These are phyloP conservation scores for Charadrius vociferus DNA, from an alignment of 2,113 vertebrate species.

Conservation along the genomic window DNA sequence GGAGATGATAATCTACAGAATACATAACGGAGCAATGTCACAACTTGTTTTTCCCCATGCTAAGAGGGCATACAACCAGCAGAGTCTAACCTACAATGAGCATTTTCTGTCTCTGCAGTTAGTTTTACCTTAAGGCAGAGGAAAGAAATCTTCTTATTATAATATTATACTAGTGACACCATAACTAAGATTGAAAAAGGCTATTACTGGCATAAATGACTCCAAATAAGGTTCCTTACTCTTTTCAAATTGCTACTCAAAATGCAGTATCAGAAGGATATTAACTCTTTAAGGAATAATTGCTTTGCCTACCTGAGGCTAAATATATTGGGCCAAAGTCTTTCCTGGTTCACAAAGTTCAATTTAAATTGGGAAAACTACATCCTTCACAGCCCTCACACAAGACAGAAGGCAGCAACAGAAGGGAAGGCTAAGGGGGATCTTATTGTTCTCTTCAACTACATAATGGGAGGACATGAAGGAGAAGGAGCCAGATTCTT, in stretches of 20 bases:
- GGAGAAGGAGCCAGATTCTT: not conserved
- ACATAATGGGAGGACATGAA: not conserved
- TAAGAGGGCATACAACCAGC: not conserved
- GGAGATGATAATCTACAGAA: not conserved
- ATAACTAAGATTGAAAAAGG: constrained; percentile 46
- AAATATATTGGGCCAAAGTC: not conserved
- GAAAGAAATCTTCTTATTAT: not conserved
- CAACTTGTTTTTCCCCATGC: not conserved
- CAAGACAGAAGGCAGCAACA: not conserved
- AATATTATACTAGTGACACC: constrained; percentile 29
- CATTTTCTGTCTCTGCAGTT: not conserved
- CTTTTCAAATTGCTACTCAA: not conserved
- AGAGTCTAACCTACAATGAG: not conserved
- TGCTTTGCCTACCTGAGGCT: not conserved
- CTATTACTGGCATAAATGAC: not conserved
- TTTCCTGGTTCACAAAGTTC: not conserved
- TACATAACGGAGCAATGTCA: not conserved
- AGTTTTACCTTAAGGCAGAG: constrained; percentile 17
- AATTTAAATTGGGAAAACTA: not conserved
- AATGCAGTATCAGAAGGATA: not conserved
- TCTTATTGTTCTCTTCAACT: not conserved
- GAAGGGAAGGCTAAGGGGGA: not conserved
- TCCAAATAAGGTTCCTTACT: constrained; percentile 13
- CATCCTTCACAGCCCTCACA: not conserved
- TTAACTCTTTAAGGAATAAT: constrained; percentile 33